phyloP scores from a whole-genome alignment of 1,140 invertebrate species.

The Bombus superbus region DNA sequence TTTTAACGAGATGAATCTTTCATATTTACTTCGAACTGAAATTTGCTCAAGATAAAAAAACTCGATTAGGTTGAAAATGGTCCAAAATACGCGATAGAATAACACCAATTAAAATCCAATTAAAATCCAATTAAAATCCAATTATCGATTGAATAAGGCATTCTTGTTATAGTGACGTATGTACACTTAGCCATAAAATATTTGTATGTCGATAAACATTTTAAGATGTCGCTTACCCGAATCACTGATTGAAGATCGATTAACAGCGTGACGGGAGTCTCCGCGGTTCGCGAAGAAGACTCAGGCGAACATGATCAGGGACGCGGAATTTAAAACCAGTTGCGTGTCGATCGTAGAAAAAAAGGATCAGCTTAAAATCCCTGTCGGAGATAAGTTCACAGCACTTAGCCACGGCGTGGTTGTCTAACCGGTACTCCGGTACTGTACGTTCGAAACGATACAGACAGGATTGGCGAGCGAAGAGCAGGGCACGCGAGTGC shows the following conservation, averaged over 20 bases:
- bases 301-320: slow-evolving; percentile 19
- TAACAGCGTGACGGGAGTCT: background rate
- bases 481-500: slow-evolving; percentile 53
- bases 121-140: too few relatives aligned
- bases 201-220: background rate
- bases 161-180: too few relatives aligned
- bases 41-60: too few relatives aligned
- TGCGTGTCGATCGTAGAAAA: background rate
- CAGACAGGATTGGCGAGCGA: slow-evolving; percentile 51
- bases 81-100: too few relatives aligned
- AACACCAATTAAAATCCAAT: too few relatives aligned
- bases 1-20: too few relatives aligned
- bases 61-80: too few relatives aligned
- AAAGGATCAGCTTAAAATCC: slow-evolving; percentile 13
- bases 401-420: slow-evolving; percentile 46
- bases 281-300: slow-evolving; percentile 2
- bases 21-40: too few relatives aligned
- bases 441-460: slow-evolving; percentile 52
- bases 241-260: background rate
- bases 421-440: slow-evolving; percentile 48
- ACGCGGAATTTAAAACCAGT: slow-evolving; percentile 1
- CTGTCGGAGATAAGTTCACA: slow-evolving; percentile 17
- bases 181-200: background rate
- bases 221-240: slow-evolving; percentile 11
- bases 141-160: too few relatives aligned